Percentiles rank a stretch among this genome's conserved stretches.
Conservation (phyloP, 2,797 vertebrate genomes). For the Acridotheres tristis region DNA sequence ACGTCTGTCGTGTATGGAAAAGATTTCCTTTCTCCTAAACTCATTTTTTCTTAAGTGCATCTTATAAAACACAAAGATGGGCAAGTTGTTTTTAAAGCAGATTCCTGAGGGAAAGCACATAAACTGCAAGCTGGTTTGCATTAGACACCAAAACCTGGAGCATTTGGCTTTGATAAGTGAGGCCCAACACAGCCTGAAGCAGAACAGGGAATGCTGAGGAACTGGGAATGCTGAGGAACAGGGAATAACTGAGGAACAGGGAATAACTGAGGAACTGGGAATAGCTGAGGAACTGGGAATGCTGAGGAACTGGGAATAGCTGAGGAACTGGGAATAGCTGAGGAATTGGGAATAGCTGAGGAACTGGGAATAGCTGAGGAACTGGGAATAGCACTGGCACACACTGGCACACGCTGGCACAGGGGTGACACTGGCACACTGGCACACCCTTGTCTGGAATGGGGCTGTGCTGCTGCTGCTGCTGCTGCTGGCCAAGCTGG, state of each 20-base stretch:
- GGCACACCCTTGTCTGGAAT: neutral
- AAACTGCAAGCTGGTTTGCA: neutral
- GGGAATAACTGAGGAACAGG: no score
- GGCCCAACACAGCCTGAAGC: neutral
- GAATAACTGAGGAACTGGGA: no score
- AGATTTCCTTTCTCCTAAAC: neutral
- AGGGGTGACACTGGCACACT: no score
- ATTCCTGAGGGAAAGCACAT: neutral
- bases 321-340: no score
- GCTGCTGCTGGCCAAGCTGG: neutral
- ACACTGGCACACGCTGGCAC: no score
- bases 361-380: no score
- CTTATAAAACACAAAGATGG: neutral
- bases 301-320: no score
- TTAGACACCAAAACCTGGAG: neutral
- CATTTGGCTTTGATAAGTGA: neutral
- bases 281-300: no score
- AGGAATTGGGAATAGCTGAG: no score
- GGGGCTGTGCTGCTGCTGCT: neutral
- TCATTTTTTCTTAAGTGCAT: neutral
- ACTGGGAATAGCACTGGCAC: no score
- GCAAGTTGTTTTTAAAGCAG: neutral
- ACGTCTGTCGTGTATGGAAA: rapidly evolving
- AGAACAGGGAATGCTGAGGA: neutral
- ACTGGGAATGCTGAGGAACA: no score